These are phyloP conservation scores for Trichosurus vulpecula DNA, from an alignment of 2,797 vertebrate genomes.

Conservation along the genomic window DNA sequence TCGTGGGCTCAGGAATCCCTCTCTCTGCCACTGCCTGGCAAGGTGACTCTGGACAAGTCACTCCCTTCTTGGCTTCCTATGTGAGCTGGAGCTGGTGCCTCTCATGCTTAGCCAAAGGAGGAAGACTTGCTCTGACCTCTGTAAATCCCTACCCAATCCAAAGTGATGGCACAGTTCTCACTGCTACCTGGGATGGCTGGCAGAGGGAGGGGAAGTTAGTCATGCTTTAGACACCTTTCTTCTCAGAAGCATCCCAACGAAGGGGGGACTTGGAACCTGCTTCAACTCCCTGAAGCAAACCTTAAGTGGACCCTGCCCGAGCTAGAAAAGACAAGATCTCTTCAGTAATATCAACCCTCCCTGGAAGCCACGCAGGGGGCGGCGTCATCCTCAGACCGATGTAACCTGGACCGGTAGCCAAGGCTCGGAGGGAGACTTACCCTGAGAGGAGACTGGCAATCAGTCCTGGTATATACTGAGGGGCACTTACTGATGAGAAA, in stretches of 20 bases:
- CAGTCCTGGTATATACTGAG: not conserved
- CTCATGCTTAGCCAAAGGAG: too few relatives aligned
- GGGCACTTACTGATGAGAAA: conserved; percentile 15
- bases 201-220: accelerated
- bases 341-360: not conserved
- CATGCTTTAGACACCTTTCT: not conserved
- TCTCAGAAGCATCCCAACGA: not conserved
- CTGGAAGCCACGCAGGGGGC: not conserved
- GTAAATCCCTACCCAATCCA: not conserved
- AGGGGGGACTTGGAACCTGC: too few relatives aligned
- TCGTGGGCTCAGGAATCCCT: not conserved
- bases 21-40: not conserved
- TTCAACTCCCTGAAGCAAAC: too few relatives aligned
- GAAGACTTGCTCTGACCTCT: too few relatives aligned
- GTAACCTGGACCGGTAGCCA: not conserved
- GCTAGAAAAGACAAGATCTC: not conserved
- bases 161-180: not conserved
- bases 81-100: too few relatives aligned
- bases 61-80: not conserved
- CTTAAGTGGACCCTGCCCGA: not conserved
- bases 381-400: accelerated
- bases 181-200: not conserved
- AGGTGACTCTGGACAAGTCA: not conserved
- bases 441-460: conserved; percentile 6
- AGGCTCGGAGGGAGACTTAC: not conserved